Evolutionary conservation across 2,888 invertebrate species (phyloP).

Genomic region (Liposcelis brunnea): DNA sequence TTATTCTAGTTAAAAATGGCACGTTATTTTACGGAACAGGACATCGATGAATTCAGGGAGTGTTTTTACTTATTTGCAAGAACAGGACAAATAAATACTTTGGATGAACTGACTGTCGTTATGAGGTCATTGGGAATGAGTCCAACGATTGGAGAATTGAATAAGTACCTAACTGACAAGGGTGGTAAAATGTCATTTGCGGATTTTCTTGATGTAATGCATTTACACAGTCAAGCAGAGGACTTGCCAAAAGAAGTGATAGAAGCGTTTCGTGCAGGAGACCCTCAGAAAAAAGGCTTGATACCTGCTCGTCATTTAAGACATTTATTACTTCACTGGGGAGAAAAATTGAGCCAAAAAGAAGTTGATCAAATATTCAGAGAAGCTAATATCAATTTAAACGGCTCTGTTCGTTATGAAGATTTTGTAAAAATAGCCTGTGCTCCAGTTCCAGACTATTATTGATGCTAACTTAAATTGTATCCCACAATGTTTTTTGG

Average conservation of each 20-base stretch:
- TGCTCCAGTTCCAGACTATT: slow-evolving; percentile 85
- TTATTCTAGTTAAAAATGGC: neutral
- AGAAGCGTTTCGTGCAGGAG: slow-evolving; percentile 79
- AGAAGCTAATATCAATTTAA: slow-evolving; percentile 71
- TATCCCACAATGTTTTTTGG: no score
- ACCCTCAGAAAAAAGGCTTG: slow-evolving; percentile 49
- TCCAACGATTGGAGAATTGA: slow-evolving; percentile 80
- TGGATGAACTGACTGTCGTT: slow-evolving; percentile 82
- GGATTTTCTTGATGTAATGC: slow-evolving; percentile 89
- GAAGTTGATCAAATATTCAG: slow-evolving; percentile 80
- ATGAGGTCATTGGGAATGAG: slow-evolving; percentile 90
- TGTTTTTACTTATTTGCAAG: slow-evolving; percentile 90
- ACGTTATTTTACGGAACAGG: slow-evolving; percentile 2
- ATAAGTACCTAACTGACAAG: slow-evolving; percentile 60
- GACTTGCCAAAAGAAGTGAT: slow-evolving; percentile 70
- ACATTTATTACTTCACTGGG: slow-evolving; percentile 78
- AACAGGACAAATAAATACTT: slow-evolving; percentile 69
- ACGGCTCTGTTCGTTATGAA: slow-evolving; percentile 67
- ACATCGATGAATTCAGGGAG: slow-evolving; percentile 62
- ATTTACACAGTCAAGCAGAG: slow-evolving; percentile 70
- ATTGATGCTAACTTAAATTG: no score
- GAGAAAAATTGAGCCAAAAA: slow-evolving; percentile 57
- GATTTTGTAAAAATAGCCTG: slow-evolving; percentile 86
- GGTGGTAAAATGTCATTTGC: slow-evolving; percentile 86
- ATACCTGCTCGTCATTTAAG: slow-evolving; percentile 70